phyloP scores from a whole-genome alignment of 2,113 vertebrate species.

The Ammodytes marinus region DNA sequence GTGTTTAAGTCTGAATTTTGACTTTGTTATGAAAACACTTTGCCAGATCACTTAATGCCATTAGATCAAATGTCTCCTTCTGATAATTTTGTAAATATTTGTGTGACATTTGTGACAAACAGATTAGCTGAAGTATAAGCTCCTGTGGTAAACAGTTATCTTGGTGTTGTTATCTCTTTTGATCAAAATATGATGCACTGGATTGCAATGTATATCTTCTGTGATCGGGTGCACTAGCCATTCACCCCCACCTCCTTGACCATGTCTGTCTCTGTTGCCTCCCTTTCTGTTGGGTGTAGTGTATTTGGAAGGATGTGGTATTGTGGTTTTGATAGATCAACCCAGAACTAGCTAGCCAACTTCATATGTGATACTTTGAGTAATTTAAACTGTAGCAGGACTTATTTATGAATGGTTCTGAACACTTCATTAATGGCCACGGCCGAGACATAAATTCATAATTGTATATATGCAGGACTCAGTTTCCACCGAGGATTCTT shows the following conservation, averaged over 20 bases:
- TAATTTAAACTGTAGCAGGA: conserved; percentile 25
- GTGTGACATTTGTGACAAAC: conserved; percentile 22
- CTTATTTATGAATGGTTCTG: conserved; percentile 13
- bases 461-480: background rate
- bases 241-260: background rate
- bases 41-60: background rate
- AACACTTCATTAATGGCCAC: background rate
- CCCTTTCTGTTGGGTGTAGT: conserved; percentile 25
- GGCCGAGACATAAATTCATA: background rate
- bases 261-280: background rate
- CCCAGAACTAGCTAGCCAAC: background rate
- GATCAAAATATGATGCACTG: conserved; percentile 35
- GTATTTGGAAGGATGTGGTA: conserved; percentile 61
- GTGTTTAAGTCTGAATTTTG: conserved; percentile 11
- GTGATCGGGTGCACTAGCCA: background rate
- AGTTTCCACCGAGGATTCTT: background rate
- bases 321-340: conserved; percentile 45
- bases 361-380: background rate
- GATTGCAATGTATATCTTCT: background rate
- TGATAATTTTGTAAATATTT: conserved; percentile 37
- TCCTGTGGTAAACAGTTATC: conserved; percentile 18
- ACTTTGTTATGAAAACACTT: background rate
- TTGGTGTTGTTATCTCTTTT: conserved; percentile 45
- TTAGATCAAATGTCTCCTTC: background rate
- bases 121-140: conserved; percentile 43